Evolutionary conservation across 2,888 invertebrate genomes (phyloP), one percentile per base, ranked within the genome.

Genomic region (Micoletzkya japonica): DNA sequence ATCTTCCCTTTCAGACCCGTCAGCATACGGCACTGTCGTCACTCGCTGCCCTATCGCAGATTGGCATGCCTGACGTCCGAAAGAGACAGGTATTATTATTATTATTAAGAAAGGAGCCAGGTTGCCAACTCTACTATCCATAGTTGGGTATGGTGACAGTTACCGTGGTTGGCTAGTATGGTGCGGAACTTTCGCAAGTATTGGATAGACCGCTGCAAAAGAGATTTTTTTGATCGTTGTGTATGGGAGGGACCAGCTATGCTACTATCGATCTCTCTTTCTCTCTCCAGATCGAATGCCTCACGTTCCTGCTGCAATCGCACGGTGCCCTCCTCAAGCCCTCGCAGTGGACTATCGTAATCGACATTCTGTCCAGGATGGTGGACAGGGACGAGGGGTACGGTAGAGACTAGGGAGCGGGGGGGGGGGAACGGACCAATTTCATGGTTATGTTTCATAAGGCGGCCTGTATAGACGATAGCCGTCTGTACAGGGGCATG

Each of bases 271-370:
- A 14, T 39, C 32, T 32, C 49, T 37, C 24, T 37, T 17, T 36
- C 24, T 7, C 1, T 2, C 50, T 14, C 4, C 44, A 97, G 88
- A 88, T 98, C 75, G 95, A 96, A 86, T 95, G 95, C 86, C 92
- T 95, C 4, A 89, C 95, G 68, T 91, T 94, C 84, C 91, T 97
- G 77, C 89, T 98, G 69, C 96, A 97, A 87, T 92, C 92, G 49
- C 91, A 92, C 74, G 96, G 95, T 0, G 95, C 96, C 86, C 92
- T 92, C 74, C 89, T 97, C 52, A 70, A 74, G 24, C 92, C 92
- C 3, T 92, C 93, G 84, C 95, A 95, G 63, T 97, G 96, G 96
- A 95, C 95, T 30, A 90, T 93, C 73, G 91, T 96, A 83, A 90
- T 97, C 81, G 92, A 92, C 83, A 93, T 96, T 81, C 93, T 96